Evolutionary conservation across 2,113 vertebrate species (phyloP), one percentile per base, ranked within the genome.

Genomic region (Pteropus alecto): DNA sequence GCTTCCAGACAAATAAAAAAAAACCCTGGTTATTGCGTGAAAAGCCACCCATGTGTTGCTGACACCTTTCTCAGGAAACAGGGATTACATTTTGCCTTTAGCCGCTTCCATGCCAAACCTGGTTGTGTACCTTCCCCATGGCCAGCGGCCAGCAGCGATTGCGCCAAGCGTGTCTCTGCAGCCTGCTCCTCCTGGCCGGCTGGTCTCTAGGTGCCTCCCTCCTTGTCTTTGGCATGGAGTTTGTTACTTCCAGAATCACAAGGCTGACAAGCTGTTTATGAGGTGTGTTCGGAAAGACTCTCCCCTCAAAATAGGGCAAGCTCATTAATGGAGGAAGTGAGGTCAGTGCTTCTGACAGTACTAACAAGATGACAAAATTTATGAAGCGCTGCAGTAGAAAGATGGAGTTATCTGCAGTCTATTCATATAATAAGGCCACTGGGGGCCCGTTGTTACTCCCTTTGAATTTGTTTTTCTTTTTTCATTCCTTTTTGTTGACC

Each of bases 351-450:
- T 98, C 98, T 99, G 98, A 99, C 98, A 98, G 95, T 98, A 98
- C 98, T 99, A 99, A 99, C 98, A 99, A 99, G 99, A 99, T 96
- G 98, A 99, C 98, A 99, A 99, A 99, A 99, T 99, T 99, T 99
- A 99, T 99, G 99, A 99, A 99, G 98, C 97, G 92, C 98, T 97
- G 92, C 70, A 38, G 98, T 96, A 94, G 99, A 98, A 99, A 98
- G 98, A 98, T 97, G 97, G 98, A 97, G 98, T 99, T 99, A 99
- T 99, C 99, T 99, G 98, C 98, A 98, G 98, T 98, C 99, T 98
- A 97, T 98, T 98, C 99, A 98, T 98, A 98, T 99, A 99, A 99
- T 99, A 99, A 99, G 99, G 99, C 98, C 99, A 99, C 99, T 76
- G 97, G 99, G 99, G 99, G 99, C 98, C 99, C 95, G 94, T 98